phyloP scores from a whole-genome alignment of 2,888 invertebrate genomes.

The Troides aeacus region DNA sequence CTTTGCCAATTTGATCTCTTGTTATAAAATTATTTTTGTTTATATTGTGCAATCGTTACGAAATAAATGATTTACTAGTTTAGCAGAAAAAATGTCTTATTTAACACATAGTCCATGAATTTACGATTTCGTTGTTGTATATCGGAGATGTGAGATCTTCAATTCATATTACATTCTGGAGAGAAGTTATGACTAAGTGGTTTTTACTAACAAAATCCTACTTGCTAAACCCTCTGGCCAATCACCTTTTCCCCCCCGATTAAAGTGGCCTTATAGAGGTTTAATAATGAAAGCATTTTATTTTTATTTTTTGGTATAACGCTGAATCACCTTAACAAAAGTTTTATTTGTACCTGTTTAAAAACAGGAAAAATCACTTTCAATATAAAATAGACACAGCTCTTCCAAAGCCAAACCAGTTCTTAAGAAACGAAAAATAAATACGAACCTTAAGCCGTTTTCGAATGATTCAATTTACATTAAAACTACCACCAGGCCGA shows the following conservation, averaged over 20 bases:
- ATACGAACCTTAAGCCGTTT: conserved; percentile 27
- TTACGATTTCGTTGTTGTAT: no score
- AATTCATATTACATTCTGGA: no score
- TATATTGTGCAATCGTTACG: conserved; percentile 19
- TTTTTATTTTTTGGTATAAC: background rate
- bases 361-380: conserved; percentile 35
- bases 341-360: conserved; percentile 1
- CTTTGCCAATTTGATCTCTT: conserved; percentile 26
- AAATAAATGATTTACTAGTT: conserved; percentile 14
- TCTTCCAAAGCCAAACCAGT: conserved; percentile 36
- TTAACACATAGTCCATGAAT: no score
- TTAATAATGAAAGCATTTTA: no score
- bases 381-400: conserved; percentile 33
- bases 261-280: no score
- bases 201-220: no score
- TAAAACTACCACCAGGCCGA: background rate
- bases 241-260: no score
- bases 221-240: no score
- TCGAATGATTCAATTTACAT: conserved; percentile 20
- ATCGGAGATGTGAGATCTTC: no score
- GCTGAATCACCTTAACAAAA: conserved; percentile 3
- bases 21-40: conserved; percentile 13
- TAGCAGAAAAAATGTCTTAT: no score
- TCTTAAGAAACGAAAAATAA: conserved; percentile 29
- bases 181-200: no score